Conservation (phyloP, 1,140 invertebrate species). For the Aphis gossypii region DNA sequence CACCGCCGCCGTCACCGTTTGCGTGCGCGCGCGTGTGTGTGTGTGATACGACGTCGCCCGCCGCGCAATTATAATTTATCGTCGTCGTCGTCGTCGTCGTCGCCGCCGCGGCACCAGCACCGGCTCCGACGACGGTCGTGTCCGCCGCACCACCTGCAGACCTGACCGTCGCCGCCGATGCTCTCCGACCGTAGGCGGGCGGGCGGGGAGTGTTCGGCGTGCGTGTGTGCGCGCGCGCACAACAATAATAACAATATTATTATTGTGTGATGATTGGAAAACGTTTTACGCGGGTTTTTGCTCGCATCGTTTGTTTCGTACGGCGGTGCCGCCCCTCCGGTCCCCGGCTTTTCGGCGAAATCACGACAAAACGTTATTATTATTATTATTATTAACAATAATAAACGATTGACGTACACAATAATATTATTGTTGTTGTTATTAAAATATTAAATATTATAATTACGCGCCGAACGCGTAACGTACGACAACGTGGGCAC, state of each 20-base stretch:
- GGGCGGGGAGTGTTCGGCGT: too few relatives aligned
- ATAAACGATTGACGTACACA: not conserved
- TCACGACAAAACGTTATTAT: not conserved
- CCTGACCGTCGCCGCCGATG: not conserved
- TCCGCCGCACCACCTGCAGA: slow-evolving; percentile 6
- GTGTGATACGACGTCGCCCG: slow-evolving; percentile 5
- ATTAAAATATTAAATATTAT: too few relatives aligned
- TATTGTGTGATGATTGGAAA: slow-evolving; percentile 12
- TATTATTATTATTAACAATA: not conserved
- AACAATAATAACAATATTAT: slow-evolving; percentile 11
- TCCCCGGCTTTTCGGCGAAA: not conserved
- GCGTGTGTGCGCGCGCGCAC: not conserved
- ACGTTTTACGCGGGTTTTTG: slow-evolving; percentile 30
- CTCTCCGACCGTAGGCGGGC: not conserved
- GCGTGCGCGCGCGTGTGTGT: not conserved
- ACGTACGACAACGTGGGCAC: not conserved
- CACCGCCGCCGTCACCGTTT: not conserved
- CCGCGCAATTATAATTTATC: slow-evolving; percentile 24
- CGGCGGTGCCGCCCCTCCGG: too few relatives aligned
- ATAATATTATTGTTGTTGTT: not conserved
- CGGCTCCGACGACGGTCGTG: not conserved
- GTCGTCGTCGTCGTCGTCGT: not conserved
- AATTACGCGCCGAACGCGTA: not conserved
- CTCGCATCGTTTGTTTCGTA: not conserved
- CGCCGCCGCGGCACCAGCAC: not conserved